Evolutionary conservation across 2,888 invertebrate genomes (phyloP), one percentile per base, ranked within the genome.

Genomic region (Tetramorium bicarinatum): DNA sequence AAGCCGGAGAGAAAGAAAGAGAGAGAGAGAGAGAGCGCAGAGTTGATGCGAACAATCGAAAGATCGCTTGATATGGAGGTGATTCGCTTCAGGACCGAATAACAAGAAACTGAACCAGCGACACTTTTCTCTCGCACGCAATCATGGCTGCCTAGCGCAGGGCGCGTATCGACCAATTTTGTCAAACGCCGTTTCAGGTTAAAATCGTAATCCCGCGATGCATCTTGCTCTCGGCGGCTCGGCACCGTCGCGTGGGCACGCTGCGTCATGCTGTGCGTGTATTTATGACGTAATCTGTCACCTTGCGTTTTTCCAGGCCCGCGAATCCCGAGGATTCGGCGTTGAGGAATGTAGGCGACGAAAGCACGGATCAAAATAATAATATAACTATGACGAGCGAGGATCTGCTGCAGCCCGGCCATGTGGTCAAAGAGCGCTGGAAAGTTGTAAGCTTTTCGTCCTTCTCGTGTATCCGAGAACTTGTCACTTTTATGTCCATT

Each of bases 341-440:
- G 85, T 90, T 91, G 81, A 93, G 93, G 93, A 93, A 94, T 94
- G 94, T 94, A 95, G 95, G 94, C 88, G 94, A 94, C 93, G 94
- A 94, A 91, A 94, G 94, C 85, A 96, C 96, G 89, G 96, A 96
- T 93, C 96, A 96, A 94, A 96, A 96, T 93, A 96, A 96, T 94
- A 97, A 96, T 95, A 97, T 97, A 95, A 97, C 97, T 94, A 98
- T 98, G 98, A 97, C 98, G 87, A 97, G 97, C 92, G 98, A 98
- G 95, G 99, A 99, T 95, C 96, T 99, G 89, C 96, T 99, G 93
- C 99, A 99, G 95, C 98, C 99, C 54, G 99, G 99, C 74, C 99
- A 99, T 96, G 98, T 99, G 84, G 99, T 99, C 93, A 99, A 99
- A 96, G 99, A 99, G 95, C 96, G 99, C 95, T 99, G 99, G 99